A percentile compares a stretch with the other conserved stretches of the same genome.
Conservation (phyloP, 2,888 invertebrate genomes). For the Nemotelus pantherinus region DNA sequence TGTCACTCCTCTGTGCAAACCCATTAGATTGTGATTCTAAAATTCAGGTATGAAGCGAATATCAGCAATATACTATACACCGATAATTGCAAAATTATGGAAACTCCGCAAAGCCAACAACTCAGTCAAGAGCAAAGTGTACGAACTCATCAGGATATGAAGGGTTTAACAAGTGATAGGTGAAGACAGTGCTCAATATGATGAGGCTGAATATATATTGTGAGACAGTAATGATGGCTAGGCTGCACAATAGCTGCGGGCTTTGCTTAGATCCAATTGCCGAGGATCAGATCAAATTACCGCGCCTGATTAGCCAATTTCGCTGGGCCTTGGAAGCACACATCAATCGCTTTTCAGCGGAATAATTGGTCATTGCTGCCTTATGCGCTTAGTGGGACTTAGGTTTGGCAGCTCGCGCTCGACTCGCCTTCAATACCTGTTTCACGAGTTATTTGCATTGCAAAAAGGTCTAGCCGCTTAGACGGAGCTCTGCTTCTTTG, state of each 20-base stretch:
- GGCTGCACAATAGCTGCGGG: constrained; percentile 12
- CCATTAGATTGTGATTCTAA: too few relatives aligned
- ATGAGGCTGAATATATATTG: constrained; percentile 3
- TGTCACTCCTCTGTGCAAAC: neutral
- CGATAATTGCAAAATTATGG: too few relatives aligned
- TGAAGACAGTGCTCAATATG: constrained; percentile 16
- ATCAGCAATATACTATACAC: too few relatives aligned
- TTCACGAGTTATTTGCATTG: too few relatives aligned
- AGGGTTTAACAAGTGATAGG: neutral
- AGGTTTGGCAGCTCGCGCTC: neutral
- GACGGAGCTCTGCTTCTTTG: too few relatives aligned
- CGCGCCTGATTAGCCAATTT: constrained; percentile 48
- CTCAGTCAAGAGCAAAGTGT: neutral
- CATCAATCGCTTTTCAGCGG: constrained; percentile 49
- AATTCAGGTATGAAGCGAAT: too few relatives aligned
- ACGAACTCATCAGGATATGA: neutral
- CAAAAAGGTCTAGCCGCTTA: too few relatives aligned
- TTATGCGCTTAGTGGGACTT: neutral
- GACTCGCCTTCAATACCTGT: too few relatives aligned
- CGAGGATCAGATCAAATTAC: constrained; percentile 35
- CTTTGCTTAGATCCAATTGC: constrained; percentile 22
- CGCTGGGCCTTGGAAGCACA: constrained; percentile 44
- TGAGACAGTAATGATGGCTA: constrained; percentile 23
- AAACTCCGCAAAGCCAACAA: neutral
- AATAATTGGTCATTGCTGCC: constrained; percentile 46